Conservation (phyloP, 1,140 invertebrate genomes). For the Liolophura sinensis region DNA sequence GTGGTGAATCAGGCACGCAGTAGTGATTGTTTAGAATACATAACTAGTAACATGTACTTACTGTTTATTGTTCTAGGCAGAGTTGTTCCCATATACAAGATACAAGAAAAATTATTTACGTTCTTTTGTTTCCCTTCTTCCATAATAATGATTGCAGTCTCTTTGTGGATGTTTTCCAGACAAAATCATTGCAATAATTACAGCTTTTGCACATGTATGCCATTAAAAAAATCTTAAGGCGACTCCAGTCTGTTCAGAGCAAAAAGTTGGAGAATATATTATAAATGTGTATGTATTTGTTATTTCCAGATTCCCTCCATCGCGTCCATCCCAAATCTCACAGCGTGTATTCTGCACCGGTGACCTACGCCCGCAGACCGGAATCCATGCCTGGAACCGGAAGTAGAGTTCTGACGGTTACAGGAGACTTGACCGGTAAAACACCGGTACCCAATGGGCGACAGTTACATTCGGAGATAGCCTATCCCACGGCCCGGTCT, state of each 20-base stretch:
- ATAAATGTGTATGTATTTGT: not conserved
- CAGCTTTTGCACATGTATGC: not conserved
- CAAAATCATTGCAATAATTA: not conserved
- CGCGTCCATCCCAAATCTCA: constrained; percentile 26
- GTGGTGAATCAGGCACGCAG: no score
- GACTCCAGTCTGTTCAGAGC: not conserved
- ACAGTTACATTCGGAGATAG: constrained; percentile 36
- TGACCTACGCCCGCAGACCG: constrained; percentile 31
- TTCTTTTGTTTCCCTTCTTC: no score
- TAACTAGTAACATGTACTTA: no score
- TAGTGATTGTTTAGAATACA: no score
- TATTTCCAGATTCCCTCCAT: not conserved
- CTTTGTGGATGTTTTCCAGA: not conserved
- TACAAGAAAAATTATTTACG: no score
- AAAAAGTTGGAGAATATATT: not conserved
- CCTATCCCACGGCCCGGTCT: constrained; percentile 16
- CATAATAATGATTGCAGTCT: no score
- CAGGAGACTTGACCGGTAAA: constrained; percentile 47
- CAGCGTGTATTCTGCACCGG: constrained; percentile 26
- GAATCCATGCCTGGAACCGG: constrained; percentile 26
- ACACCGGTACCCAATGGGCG: constrained; percentile 24
- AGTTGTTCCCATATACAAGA: no score
- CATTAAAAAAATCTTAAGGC: not conserved
- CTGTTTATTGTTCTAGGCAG: no score
- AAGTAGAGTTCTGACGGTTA: constrained; percentile 39